Percentiles rank a stretch among this genome's conserved stretches.
Evolutionary conservation across 2,888 invertebrate species (phyloP).

Genomic region (Azorinus chamasolen): DNA sequence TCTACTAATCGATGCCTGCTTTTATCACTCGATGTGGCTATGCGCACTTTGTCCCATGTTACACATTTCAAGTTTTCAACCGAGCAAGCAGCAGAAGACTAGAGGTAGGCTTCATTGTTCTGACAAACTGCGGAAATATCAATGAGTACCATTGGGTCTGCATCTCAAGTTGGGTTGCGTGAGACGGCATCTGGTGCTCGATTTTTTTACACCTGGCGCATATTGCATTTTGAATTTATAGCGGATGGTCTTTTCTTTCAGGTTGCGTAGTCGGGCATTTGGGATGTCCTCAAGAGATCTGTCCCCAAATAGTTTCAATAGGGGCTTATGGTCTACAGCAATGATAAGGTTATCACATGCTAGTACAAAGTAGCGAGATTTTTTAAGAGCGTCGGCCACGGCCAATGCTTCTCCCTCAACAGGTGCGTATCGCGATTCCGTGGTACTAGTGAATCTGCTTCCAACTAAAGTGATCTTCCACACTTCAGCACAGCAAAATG

Average conservation of each 20-base stretch:
- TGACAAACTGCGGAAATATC: slow-evolving; percentile 17
- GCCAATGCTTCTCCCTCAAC: slow-evolving; percentile 52
- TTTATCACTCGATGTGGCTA: no score
- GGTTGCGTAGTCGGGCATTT: slow-evolving; percentile 65
- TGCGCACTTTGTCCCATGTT: no score
- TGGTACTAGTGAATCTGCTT: slow-evolving; percentile 59
- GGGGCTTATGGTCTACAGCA: slow-evolving; percentile 61
- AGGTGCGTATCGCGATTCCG: slow-evolving; percentile 47
- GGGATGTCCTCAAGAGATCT: slow-evolving; percentile 48
- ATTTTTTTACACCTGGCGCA: slow-evolving; percentile 41
- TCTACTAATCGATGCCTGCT: no score
- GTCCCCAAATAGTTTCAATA: slow-evolving; percentile 50
- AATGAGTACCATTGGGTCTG: slow-evolving; percentile 18
- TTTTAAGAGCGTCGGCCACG: slow-evolving; percentile 42
- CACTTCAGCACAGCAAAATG: slow-evolving; percentile 58
- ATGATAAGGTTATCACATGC: slow-evolving; percentile 50
- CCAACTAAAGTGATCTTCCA: slow-evolving; percentile 63
- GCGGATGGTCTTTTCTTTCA: slow-evolving; percentile 49
- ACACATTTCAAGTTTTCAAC: no score
- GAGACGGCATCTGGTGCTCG: slow-evolving; percentile 39
- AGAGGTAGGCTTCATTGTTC: no score
- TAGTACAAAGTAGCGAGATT: slow-evolving; percentile 43
- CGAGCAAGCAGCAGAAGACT: no score
- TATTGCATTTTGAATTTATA: slow-evolving; percentile 48
- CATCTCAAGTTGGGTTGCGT: slow-evolving; percentile 31